A percentile compares a stretch with the other conserved stretches of the same genome.
phyloP scores from a whole-genome alignment of 2,888 invertebrate genomes.

The Rhingia campestris region DNA sequence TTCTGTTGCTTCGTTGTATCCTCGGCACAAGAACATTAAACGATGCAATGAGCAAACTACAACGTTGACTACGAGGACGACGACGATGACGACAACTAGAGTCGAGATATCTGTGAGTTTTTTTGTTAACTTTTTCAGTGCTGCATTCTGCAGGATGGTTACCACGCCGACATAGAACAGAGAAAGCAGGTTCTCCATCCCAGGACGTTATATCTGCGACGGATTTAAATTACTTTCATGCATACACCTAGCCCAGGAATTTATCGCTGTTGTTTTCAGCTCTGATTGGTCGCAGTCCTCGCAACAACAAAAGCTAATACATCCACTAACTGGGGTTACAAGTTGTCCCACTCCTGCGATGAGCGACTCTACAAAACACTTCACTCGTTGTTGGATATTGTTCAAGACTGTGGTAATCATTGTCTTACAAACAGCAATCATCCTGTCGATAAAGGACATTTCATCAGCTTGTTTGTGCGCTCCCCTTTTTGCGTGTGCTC shows the following conservation, averaged over 20 bases:
- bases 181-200: not conserved
- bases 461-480: conserved; percentile 39
- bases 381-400: conserved; percentile 5
- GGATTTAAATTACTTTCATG: conserved; percentile 11
- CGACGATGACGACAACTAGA: not conserved
- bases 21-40: not conserved
- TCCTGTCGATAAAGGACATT: conserved; percentile 50
- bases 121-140: conserved; percentile 33
- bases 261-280: conserved; percentile 1
- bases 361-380: conserved; percentile 2
- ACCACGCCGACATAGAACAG: conserved; percentile 4
- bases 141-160: conserved; percentile 16
- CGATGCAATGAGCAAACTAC: not conserved
- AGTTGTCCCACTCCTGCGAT: not conserved
- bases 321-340: not conserved
- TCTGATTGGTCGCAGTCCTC: conserved; percentile 4
- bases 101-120: not conserved
- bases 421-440: conserved; percentile 49
- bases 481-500: not conserved
- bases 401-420: conserved; percentile 32
- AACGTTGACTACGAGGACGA: not conserved
- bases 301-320: conserved; percentile 19
- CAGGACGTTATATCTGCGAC: not conserved
- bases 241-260: not conserved
- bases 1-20: conserved; percentile 7